Base-by-base conservation (phyloP, 2,888 invertebrate genomes). In the Agapostemon virescens region DNA sequence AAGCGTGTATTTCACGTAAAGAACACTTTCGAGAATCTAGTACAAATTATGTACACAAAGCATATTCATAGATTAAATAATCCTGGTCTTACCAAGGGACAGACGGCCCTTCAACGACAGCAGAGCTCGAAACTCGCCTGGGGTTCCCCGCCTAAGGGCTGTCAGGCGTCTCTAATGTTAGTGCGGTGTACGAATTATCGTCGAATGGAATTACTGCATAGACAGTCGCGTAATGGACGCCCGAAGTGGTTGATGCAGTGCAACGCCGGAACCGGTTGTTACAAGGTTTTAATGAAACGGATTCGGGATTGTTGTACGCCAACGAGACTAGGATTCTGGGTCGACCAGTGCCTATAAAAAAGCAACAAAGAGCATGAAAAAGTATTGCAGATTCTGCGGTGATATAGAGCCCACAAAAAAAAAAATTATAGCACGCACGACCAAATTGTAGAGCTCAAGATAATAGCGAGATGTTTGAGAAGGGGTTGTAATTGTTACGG, bases 251-350 rank as follows among this genome's bases (percentile, higher is more conserved):
- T 26, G 30, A 42, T 33, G 26, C 13, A 20, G 49, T n/a, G n/a
- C n/a, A 49, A 4, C 49, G 11, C 49, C 3, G n/a, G 15, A 38
- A 5, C 26, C 26, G 20, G 36, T 58, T 55, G 36, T 26, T 67
- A 30, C 63, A 40, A 20, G 75, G 49, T 52, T 68, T 63, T 42
- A 69, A 67, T 69, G 76, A 76, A 78, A 78, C 69, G 49, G 26
- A 40, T 52, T 67, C 33, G 20, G 67, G 17, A 77, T 63, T 74
- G 76, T 76, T 64, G 76, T 33, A 36, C 63, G 52, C 63, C 42
- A 36, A 0, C 30, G 77, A 15, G 77, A 55, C 15, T 15, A n/a
- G 42, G n/a, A 69, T 69, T 76, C 63, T 55, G 63, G 77, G 38
- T 76, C 52, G 52, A 13, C 40, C 33, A 49, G 33, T 49, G 38